Conservation (phyloP, 2,797 vertebrate genomes). For the Antennarius maculatus region DNA sequence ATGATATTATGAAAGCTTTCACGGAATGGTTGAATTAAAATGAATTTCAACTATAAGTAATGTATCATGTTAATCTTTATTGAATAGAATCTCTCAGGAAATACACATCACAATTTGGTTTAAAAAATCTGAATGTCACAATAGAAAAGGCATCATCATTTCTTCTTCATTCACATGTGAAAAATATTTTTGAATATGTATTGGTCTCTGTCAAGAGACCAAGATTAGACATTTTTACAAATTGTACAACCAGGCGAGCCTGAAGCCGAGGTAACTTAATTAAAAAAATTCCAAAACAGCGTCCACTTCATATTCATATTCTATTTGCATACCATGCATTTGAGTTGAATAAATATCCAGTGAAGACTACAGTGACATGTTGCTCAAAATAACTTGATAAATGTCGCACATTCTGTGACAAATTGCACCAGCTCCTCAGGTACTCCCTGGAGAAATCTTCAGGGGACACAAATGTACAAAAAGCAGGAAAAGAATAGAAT, state of each 20-base stretch:
- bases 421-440: conserved; percentile 60
- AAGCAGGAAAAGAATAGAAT: conserved; percentile 58
- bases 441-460: conserved; percentile 57
- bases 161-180: conserved; percentile 57
- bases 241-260: conserved; percentile 37
- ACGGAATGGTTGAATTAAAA: conserved; percentile 40
- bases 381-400: conserved; percentile 64
- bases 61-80: conserved; percentile 60
- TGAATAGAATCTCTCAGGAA: conserved; percentile 54
- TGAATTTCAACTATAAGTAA: conserved; percentile 32
- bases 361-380: conserved; percentile 47
- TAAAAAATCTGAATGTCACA: conserved; percentile 35
- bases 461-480: conserved; percentile 57
- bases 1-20: conserved; percentile 30
- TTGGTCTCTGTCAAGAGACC: conserved; percentile 45
- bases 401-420: conserved; percentile 60
- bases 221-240: conserved; percentile 57
- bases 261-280: conserved; percentile 33
- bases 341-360: conserved; percentile 66
- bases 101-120: conserved; percentile 60
- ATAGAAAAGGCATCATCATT: conserved; percentile 56
- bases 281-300: conserved; percentile 53
- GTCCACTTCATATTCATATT: conserved; percentile 54
- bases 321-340: conserved; percentile 64
- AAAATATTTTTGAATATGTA: conserved; percentile 58